Base-by-base conservation (phyloP, 23 tunicate genomes). In the Trididemnum nubilum region DNA sequence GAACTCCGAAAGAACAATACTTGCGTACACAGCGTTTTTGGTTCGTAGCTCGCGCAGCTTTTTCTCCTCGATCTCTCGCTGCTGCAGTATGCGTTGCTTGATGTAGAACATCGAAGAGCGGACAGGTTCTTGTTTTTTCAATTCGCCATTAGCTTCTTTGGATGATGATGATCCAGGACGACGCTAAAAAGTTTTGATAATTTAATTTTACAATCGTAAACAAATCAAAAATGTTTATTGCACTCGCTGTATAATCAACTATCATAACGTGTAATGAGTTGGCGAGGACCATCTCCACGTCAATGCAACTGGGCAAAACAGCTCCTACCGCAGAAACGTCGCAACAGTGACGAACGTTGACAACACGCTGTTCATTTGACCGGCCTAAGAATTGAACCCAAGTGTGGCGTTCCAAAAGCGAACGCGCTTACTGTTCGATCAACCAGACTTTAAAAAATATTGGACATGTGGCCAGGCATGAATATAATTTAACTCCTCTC, bases 21-120 rank as follows among this genome's bases (percentile, higher is more conserved):
- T 40, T 1, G 99, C 94, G 84, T 84, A 96, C 40, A 96, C 92
- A 24, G 90, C 99, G 72, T 96, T 96, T 67, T 96, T 96, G 59
- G 96, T 87, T 35, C 85, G 82, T 23, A 88, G 70, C 29, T 93
- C 98, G 9, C 70, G 50, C 21, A 80, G 66, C 81, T 81, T 87
- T 72, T 70, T 66, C 36, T 87, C 82, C 25, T 87, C 85, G 1
- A 37, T 37, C 34, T 73, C 40, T 30, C 44, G 80, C 27, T 73
- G 73, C 28, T 79, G 90, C 81, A 51, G 33, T n/a, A n/a, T n/a
- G 27, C 36, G 34, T 36, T 82, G 83, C 72, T 82, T 67, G 35
- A 88, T 79, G 79, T 88, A 88, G 36, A 88, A 88, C 84, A 70
- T 64, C 33, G 87, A 82, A 12, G n/a, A n/a, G n/a, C n/a, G n/a